Evolutionary conservation across 2,888 invertebrate genomes (phyloP), one percentile per base, ranked within the genome.

Genomic region (Belgica antarctica): DNA sequence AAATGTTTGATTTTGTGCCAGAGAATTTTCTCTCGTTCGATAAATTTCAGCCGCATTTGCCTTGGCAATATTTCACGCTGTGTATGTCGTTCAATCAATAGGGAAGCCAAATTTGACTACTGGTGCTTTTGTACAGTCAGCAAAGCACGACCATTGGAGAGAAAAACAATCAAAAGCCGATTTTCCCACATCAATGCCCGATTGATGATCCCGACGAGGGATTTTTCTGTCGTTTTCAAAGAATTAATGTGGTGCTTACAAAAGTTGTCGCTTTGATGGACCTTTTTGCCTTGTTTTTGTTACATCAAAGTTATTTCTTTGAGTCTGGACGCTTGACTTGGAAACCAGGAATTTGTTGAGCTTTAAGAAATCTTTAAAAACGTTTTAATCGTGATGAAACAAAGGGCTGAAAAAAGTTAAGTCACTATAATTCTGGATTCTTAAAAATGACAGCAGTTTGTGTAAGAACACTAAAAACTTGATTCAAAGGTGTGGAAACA

Each of bases 1-100:
- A 34, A 36, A 62, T 62, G 62, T 36, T 62, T 62, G 62, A 62
- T 24, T 62, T 62, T 31, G 22, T 62, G 62, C 62, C 62, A 62
- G 62, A 36, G 34, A 62, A 34, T 52, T 52, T 19, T 19, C 15
- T 22, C 2, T 19, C 12, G 12, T n/a, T 46, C 12, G 12, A 46
- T 46, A 15, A 8, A n/a, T 46, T 46, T 46, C 7, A 8, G 7
- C 34, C 7, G 7, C 7, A 34, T 34, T 46, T 46, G 7, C 15
- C 17, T 46, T 46, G 7, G 34, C 12, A 10, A n/a, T 5, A 31
- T 31, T 31, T 31, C 31, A 31, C 10, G 31, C 31, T 46, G 46
- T 7, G 46, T 46, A 10, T 15, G 46, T 4, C 4, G 17, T 52
- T 52, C 7, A 12, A 52, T 52, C 52, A 52, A 52, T 46, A 52